A percentile compares a stretch with the other conserved stretches of the same genome.
These are phyloP conservation scores for Pseudomyrmex flavicornis DNA, from an alignment of 1,140 invertebrate species.

Conservation along the genomic window DNA sequence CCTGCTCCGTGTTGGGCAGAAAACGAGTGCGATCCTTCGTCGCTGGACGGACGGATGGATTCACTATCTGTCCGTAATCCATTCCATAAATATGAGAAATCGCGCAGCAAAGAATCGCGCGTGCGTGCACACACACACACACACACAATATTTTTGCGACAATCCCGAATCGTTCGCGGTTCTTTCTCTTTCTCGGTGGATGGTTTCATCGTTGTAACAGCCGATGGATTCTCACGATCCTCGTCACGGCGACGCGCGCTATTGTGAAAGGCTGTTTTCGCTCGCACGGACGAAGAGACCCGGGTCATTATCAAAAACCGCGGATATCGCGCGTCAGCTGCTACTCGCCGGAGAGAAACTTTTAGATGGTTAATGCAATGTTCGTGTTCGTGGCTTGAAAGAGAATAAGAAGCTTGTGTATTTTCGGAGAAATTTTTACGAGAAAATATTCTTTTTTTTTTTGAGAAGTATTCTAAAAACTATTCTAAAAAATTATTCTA, in stretches of 20 bases:
- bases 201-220: background rate
- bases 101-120: background rate
- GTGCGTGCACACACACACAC: background rate
- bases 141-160: background rate
- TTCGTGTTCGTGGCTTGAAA: no score
- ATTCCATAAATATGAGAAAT: constrained; percentile 32
- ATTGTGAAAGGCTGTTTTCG: background rate
- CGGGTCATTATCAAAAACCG: background rate
- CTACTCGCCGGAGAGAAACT: no score
- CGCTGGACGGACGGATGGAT: background rate
- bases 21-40: constrained; percentile 50
- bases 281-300: no score
- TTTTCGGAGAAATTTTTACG: no score
- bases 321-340: background rate
- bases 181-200: background rate
- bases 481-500: no score
- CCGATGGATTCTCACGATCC: background rate
- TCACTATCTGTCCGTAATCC: background rate
- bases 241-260: background rate
- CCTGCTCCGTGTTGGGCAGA: constrained; percentile 24
- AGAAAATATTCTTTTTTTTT: no score
- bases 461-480: no score
- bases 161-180: no score
- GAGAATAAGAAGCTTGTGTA: no score
- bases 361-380: no score